Conservation (phyloP, 1,140 invertebrate species). For the Heterodera schachtii region DNA sequence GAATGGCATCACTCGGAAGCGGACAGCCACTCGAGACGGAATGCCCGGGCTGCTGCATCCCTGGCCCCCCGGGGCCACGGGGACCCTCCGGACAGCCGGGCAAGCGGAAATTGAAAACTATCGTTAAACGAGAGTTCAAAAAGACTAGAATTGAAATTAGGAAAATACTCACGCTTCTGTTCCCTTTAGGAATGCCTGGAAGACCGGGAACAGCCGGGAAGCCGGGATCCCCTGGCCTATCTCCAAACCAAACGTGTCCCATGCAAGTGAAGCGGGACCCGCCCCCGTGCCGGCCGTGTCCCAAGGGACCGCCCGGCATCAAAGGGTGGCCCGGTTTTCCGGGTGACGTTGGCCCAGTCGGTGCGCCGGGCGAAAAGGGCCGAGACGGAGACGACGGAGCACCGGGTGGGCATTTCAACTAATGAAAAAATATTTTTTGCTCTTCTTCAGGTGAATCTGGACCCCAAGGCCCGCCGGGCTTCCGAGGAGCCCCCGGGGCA, state of each 20-base stretch:
- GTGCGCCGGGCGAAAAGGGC: conserved; percentile 53
- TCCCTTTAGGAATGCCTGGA: conserved; percentile 50
- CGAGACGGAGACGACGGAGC: conserved; percentile 62
- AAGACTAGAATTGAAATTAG: background rate
- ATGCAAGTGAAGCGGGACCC: conserved; percentile 55
- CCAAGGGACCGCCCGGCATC: conserved; percentile 64
- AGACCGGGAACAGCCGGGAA: conserved; percentile 55
- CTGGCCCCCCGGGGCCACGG: conserved; percentile 55
- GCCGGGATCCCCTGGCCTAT: conserved; percentile 58
- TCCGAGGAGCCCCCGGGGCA: conserved; percentile 57
- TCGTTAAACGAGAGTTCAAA: background rate
- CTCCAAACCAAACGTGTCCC: conserved; percentile 64
- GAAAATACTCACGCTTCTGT: background rate
- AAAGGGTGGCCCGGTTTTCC: conserved; percentile 65
- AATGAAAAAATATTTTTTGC: background rate
- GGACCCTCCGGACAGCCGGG: conserved; percentile 50
- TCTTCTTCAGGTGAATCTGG: conserved; percentile 54
- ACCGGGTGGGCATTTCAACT: conserved; percentile 45
- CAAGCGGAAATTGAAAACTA: conserved; percentile 11
- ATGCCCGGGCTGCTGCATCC: conserved; percentile 64
- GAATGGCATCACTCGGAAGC: conserved; percentile 29
- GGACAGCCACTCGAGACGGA: conserved; percentile 60
- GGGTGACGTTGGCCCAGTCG: conserved; percentile 58
- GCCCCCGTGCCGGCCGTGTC: conserved; percentile 62
- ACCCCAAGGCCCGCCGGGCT: conserved; percentile 59